These are phyloP conservation scores for Orius laevigatus DNA, from an alignment of 1,140 invertebrate species.

Conservation along the genomic window DNA sequence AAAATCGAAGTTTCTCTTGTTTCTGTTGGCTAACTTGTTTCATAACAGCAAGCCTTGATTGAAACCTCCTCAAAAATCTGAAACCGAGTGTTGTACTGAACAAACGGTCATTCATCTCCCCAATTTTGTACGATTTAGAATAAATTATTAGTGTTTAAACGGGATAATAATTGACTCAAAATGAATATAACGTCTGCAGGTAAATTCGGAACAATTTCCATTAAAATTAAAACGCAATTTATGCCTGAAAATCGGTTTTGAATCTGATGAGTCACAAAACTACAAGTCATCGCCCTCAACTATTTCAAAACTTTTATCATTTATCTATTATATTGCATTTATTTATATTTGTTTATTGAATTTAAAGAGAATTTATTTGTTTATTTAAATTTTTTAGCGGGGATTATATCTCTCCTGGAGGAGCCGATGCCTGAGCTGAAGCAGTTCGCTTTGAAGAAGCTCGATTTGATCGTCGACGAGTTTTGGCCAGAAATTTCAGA, in stretches of 20 bases:
- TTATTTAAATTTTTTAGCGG: slow-evolving; percentile 43
- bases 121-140: too few species aligned
- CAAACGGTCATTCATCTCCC: too few species aligned
- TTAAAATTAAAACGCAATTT: background rate
- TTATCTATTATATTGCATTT: too few species aligned
- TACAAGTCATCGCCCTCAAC: slow-evolving; percentile 5
- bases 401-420: slow-evolving; percentile 89
- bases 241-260: slow-evolving; percentile 7
- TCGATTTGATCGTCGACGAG: slow-evolving; percentile 88
- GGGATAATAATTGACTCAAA: slow-evolving; percentile 13
- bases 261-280: background rate
- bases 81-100: too few species aligned
- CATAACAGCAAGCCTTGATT: too few species aligned
- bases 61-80: too few species aligned
- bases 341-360: slow-evolving; percentile 4
- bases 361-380: slow-evolving; percentile 10
- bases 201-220: slow-evolving; percentile 16
- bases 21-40: too few species aligned
- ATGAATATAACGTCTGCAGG: slow-evolving; percentile 34
- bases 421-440: slow-evolving; percentile 85
- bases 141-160: too few species aligned
- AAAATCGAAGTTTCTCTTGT: too few species aligned
- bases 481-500: slow-evolving; percentile 99
- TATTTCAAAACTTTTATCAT: background rate
- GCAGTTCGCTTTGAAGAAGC: slow-evolving; percentile 76